phyloP scores from a whole-genome alignment of 1,140 invertebrate species.

The Gonatopus flavifemur region DNA sequence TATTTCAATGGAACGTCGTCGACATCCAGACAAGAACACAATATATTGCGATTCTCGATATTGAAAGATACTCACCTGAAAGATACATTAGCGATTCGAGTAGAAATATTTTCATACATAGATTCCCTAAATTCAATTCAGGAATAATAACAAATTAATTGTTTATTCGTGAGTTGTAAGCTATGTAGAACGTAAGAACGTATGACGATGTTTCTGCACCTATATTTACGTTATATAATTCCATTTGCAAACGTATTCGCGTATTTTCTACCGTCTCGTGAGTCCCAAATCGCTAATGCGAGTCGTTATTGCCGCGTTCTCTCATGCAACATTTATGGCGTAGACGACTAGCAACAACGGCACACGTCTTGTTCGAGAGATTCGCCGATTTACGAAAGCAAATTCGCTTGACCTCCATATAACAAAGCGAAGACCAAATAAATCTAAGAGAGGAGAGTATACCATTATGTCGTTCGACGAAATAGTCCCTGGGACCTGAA shows the following conservation, averaged over 20 bases:
- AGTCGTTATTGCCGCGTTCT: conserved; percentile 19
- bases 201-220: too few species aligned
- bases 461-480: conserved; percentile 17
- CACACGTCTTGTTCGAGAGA: conserved; percentile 14
- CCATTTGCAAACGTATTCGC: too few species aligned
- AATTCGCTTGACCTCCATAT: conserved; percentile 38
- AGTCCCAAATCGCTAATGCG: conserved; percentile 36
- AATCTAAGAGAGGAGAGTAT: conserved; percentile 17
- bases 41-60: too few species aligned
- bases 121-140: too few species aligned
- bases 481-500: background rate
- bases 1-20: conserved; percentile 32
- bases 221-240: too few species aligned
- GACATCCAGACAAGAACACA: too few species aligned
- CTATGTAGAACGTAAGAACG: too few species aligned
- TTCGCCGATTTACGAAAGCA: conserved; percentile 23
- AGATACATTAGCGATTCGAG: too few species aligned
- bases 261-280: conserved; percentile 22
- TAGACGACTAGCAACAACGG: conserved; percentile 10
- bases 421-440: conserved; percentile 22
- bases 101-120: too few species aligned
- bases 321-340: conserved; percentile 40
- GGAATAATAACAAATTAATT: too few species aligned
- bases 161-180: too few species aligned
- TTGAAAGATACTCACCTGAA: too few species aligned